Evolutionary conservation across 2,888 invertebrate genomes (phyloP).

Genomic region (Baronia brevicornis): DNA sequence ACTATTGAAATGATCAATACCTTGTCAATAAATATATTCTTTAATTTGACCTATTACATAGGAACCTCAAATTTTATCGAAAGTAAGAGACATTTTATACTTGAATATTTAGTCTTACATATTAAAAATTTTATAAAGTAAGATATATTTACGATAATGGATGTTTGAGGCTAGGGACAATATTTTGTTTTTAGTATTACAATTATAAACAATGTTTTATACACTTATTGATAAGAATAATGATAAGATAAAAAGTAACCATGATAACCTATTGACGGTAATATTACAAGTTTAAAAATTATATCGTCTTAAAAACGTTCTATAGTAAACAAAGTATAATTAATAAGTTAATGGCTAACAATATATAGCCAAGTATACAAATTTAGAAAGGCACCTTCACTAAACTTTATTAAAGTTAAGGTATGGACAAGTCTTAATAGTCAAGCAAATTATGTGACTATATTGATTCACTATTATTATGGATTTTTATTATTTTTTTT

Average conservation of each 20-base stretch:
- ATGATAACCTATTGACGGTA: conserved; percentile 18
- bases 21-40: too few relatives aligned
- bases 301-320: conserved; percentile 6
- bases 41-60: too few relatives aligned
- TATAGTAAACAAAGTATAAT: conserved; percentile 24
- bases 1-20: too few relatives aligned
- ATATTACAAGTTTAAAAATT: conserved; percentile 9
- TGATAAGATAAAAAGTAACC: conserved; percentile 35
- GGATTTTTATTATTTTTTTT: conserved; percentile 26
- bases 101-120: too few relatives aligned
- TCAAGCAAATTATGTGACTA: conserved; percentile 11
- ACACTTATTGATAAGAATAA: conserved; percentile 27
- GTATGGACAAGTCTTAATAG: conserved; percentile 1
- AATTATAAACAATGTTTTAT: conserved; percentile 17
- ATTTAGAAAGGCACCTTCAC: conserved; percentile 54
- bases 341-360: conserved; percentile 25
- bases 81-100: too few relatives aligned
- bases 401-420: conserved; percentile 8
- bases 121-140: too few relatives aligned
- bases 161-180: conserved; percentile 3
- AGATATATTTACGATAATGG: neutral
- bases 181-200: conserved; percentile 5
- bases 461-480: conserved; percentile 7
- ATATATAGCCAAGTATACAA: conserved; percentile 31
- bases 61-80: too few relatives aligned